Percentiles rank a stretch among this genome's conserved stretches.
phyloP scores from a whole-genome alignment of 2,888 invertebrate species.

The Tipula confusa region DNA sequence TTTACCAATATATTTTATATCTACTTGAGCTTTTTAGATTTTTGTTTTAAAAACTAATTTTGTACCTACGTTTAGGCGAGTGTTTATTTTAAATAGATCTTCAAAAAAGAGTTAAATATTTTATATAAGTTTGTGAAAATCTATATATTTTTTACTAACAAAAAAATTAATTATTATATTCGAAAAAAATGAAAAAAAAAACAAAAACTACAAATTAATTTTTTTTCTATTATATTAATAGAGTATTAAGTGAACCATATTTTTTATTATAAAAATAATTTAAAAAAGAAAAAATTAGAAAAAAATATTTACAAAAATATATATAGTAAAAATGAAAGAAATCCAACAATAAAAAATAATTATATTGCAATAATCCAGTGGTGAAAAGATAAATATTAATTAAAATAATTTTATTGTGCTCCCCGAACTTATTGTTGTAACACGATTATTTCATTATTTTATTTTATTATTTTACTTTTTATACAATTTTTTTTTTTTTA shows the following conservation, averaged over 20 bases:
- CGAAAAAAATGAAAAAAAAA: too few relatives aligned
- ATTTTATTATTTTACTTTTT: neutral
- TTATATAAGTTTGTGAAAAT: neutral
- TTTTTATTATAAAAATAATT: too few relatives aligned
- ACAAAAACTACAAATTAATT: neutral
- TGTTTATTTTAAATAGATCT: neutral
- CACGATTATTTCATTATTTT: neutral
- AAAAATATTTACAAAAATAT: neutral
- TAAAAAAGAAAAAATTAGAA: neutral
- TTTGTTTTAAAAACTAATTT: neutral
- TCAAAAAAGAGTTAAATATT: neutral
- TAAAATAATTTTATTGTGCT: too few relatives aligned
- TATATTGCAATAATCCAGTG: neutral
- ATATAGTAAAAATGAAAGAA: too few relatives aligned
- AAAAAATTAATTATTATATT: neutral
- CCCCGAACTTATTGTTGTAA: too few relatives aligned
- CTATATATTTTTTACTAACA: neutral
- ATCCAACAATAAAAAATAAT: neutral
- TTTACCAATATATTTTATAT: neutral
- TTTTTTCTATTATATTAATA: slow-evolving; percentile 21
- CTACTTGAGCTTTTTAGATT: neutral
- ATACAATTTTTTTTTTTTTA: neutral
- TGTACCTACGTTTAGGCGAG: neutral
- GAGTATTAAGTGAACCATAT: neutral
- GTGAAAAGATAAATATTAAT: neutral